Conservation (phyloP, 2,113 vertebrate species). For the Catharus bicknelli region DNA sequence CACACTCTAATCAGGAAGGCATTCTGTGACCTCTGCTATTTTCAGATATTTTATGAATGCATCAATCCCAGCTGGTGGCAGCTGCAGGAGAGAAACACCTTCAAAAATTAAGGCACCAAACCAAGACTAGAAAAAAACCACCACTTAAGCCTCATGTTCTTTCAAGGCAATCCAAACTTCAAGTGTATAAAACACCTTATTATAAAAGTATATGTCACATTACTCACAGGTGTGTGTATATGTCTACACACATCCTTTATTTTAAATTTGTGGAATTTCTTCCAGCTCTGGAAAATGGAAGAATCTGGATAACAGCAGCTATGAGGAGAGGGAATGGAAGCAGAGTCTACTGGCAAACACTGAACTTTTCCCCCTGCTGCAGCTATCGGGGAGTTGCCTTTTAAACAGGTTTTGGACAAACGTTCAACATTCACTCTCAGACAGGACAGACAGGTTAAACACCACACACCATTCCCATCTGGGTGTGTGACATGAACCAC, state of each 20-base stretch:
- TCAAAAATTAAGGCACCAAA: not conserved
- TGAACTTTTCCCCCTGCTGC: not conserved
- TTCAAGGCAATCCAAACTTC: not conserved
- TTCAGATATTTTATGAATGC: not conserved
- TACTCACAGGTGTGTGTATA: not conserved
- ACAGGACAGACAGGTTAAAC: not conserved
- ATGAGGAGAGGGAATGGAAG: not conserved
- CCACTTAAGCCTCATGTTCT: not conserved
- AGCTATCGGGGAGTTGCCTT: not conserved
- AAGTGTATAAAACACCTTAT: not conserved
- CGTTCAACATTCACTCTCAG: not conserved
- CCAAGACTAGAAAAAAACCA: not conserved
- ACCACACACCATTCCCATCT: not conserved
- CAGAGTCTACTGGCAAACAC: not conserved
- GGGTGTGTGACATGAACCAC: not conserved
- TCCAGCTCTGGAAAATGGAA: not conserved
- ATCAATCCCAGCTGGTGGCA: not conserved
- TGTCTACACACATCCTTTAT: not conserved
- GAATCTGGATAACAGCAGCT: not conserved
- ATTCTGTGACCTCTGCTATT: not conserved
- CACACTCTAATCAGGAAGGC: not conserved
- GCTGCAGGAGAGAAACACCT: not conserved
- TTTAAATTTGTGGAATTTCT: not conserved
- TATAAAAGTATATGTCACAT: not conserved
- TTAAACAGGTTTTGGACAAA: not conserved